phyloP scores from a whole-genome alignment of 2,888 invertebrate species.

The Alviniconcha strummeri region DNA sequence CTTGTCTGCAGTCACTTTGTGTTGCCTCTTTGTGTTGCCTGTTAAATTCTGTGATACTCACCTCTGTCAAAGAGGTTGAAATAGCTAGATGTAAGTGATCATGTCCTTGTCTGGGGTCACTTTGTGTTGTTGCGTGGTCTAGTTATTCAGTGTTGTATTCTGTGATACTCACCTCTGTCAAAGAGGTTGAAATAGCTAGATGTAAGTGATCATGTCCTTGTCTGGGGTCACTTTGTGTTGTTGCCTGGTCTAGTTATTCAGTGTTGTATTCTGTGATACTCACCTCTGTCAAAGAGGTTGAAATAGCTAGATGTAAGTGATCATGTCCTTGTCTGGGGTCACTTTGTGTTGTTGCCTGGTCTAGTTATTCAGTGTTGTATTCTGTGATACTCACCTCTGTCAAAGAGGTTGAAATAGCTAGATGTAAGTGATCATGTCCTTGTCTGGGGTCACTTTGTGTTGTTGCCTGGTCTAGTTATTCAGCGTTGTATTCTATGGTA shows the following conservation, averaged over 20 bases:
- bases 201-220: slow-evolving; percentile 55
- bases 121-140: too few species aligned
- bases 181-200: slow-evolving; percentile 72
- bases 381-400: slow-evolving; percentile 56
- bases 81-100: slow-evolving; percentile 69
- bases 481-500: too few species aligned
- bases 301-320: slow-evolving; percentile 71
- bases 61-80: slow-evolving; percentile 73
- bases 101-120: neutral
- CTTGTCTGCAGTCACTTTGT: neutral
- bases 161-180: slow-evolving; percentile 60
- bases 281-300: slow-evolving; percentile 72
- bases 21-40: neutral
- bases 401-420: slow-evolving; percentile 72
- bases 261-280: too few species aligned
- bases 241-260: too few species aligned
- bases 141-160: neutral
- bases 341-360: neutral
- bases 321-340: neutral
- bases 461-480: neutral
- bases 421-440: slow-evolving; percentile 60
- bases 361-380: neutral
- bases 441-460: neutral
- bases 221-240: too few species aligned
- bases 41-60: slow-evolving; percentile 13